These are phyloP conservation scores for Drosophila stalkeri DNA, from an alignment of 2,888 invertebrate genomes.

Conservation along the genomic window DNA sequence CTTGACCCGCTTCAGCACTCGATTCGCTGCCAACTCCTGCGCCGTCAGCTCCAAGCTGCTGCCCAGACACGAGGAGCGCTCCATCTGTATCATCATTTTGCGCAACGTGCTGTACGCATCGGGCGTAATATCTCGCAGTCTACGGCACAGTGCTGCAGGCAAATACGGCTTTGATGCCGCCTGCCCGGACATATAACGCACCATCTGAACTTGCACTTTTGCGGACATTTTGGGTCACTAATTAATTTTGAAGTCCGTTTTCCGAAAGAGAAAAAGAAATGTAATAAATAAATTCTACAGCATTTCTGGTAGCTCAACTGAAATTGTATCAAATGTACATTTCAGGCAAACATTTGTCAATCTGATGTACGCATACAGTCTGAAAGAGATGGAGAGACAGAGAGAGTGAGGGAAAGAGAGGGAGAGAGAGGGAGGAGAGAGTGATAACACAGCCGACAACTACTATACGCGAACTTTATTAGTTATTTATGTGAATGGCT, in stretches of 20 bases:
- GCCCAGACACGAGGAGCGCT: conserved; percentile 86
- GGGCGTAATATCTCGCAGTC: conserved; percentile 51
- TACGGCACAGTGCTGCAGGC: conserved; percentile 30
- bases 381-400: background rate
- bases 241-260: background rate
- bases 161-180: conserved; percentile 2
- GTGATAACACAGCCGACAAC: conserved; percentile 14
- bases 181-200: background rate
- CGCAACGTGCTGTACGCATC: conserved; percentile 82
- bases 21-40: conserved; percentile 86
- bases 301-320: background rate
- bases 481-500: conserved; percentile 68
- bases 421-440: conserved; percentile 1
- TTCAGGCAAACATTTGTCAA: conserved; percentile 27
- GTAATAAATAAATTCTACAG: background rate
- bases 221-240: background rate
- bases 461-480: conserved; percentile 62
- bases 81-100: conserved; percentile 85
- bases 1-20: conserved; percentile 87
- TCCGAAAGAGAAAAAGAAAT: background rate
- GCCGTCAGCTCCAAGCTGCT: conserved; percentile 85
- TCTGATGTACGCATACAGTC: conserved; percentile 1
- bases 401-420: too few species aligned
- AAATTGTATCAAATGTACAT: background rate
- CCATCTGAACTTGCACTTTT: background rate